Evolutionary conservation across 2,797 vertebrate genomes (phyloP).

Genomic region (Dallia pectoralis): DNA sequence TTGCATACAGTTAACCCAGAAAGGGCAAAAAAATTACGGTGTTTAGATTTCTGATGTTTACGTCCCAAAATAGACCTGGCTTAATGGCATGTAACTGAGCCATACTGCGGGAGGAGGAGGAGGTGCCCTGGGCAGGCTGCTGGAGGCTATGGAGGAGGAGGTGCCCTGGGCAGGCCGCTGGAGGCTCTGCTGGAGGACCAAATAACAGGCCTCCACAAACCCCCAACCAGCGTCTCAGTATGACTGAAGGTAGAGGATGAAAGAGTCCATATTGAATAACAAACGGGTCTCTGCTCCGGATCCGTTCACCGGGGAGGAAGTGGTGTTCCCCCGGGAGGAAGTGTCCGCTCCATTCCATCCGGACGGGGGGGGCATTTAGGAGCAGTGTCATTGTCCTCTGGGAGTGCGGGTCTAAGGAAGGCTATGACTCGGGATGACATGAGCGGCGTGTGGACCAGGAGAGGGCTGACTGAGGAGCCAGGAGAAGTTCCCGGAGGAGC

Average conservation of each 20-base stretch:
- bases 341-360: no score
- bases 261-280: no score
- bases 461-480: conserved; percentile 14
- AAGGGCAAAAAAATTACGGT: no score
- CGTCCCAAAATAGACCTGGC: not conserved
- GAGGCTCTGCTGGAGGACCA: conserved; percentile 49
- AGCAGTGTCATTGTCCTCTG: no score
- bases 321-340: no score
- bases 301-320: no score
- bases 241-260: not conserved
- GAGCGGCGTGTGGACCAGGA: not conserved
- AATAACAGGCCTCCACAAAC: conserved; percentile 55
- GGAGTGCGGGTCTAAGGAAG: no score
- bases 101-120: not conserved
- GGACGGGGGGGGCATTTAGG: no score
- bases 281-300: no score
- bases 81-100: no score
- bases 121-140: conserved; percentile 7
- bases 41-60: not conserved
- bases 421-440: no score
- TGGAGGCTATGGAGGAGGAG: conserved; percentile 36
- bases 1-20: no score
- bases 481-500: conserved; percentile 22
- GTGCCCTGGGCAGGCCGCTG: not conserved
- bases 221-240: conserved; percentile 58